Base-by-base conservation (phyloP, 2,113 vertebrate genomes). In the Isichthys henryi region DNA sequence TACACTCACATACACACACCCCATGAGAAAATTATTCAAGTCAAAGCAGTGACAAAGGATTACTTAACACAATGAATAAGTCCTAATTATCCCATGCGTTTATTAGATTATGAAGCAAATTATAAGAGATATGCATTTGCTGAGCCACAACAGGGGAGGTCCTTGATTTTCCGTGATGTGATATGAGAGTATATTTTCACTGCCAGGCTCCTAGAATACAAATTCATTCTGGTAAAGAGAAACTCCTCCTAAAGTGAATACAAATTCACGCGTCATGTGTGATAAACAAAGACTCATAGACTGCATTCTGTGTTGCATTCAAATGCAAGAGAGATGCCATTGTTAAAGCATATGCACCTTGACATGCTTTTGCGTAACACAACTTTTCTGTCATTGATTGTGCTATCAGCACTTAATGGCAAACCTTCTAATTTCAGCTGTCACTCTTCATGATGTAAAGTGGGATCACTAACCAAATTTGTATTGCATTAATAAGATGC, bases 81-180 rank as follows among this genome's bases (percentile, higher is more conserved):
- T 49, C 83, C 19, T 85, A 85, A 85, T 95, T 95, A 94, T 93
- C 93, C 92, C 93, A 93, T 92, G 94, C 89, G 95, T 94, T 95
- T 96, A 96, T 92, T 93, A 92, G 92, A 95, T 94, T 95, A 96
- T 95, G 96, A 95, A 96, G 95, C 94, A 94, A 95, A 86, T 85
- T 92, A 86, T 91, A 91, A 92, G 92, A 94, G 95, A 94, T 93
- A 91, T 91, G 90, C 93, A 94, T 96, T 95, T 95, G 92, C 92
- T 93, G 91, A 91, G 90, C 89, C 93, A 91, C 85, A 95, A 94
- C 94, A 7, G 0, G 93, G 92, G 92, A 90, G 89, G 91, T 94
- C 94, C 95, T 95, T 13, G 15, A 85, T 85, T 85, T 48, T 85
- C 23, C 19, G 49, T 48, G 46, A 46, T 23, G 46, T 48, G 80